phyloP scores from a whole-genome alignment of 2,113 vertebrate species.

The Crotalus helleri region DNA sequence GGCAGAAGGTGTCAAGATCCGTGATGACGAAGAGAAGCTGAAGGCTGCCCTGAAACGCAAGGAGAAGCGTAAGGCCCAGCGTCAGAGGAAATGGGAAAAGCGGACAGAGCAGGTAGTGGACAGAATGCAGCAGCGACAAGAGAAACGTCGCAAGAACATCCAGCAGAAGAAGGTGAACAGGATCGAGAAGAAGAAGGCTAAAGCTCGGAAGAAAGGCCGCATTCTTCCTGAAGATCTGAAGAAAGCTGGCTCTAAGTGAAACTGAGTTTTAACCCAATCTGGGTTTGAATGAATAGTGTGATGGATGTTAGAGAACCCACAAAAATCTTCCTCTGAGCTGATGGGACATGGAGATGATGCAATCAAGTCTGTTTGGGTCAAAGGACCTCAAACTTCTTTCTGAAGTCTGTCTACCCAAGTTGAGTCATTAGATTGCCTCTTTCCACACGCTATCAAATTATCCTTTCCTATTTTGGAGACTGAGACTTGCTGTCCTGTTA shows the following conservation, averaged over 20 bases:
- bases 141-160: slow-evolving; percentile 84
- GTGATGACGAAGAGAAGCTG: slow-evolving; percentile 81
- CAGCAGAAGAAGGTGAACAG: slow-evolving; percentile 72
- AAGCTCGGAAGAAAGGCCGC: slow-evolving; percentile 82
- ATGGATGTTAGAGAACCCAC: not conserved
- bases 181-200: slow-evolving; percentile 79
- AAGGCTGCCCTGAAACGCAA: slow-evolving; percentile 83
- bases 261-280: not conserved
- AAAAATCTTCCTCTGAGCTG: not conserved
- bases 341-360: not conserved
- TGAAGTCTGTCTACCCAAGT: not conserved
- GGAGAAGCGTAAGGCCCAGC: slow-evolving; percentile 75
- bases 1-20: slow-evolving; percentile 88
- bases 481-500: not conserved
- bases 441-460: not conserved
- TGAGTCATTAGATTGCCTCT: not conserved
- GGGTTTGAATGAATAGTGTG: not conserved
- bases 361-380: not conserved
- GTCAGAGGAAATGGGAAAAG: slow-evolving; percentile 75
- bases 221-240: slow-evolving; percentile 86
- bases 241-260: slow-evolving; percentile 67
- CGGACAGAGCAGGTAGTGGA: slow-evolving; percentile 74
- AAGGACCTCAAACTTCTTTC: not conserved
- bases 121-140: slow-evolving; percentile 87
- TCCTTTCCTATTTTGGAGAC: not conserved